Conservation (phyloP, 2,888 invertebrate genomes). For the Aromia moschata region DNA sequence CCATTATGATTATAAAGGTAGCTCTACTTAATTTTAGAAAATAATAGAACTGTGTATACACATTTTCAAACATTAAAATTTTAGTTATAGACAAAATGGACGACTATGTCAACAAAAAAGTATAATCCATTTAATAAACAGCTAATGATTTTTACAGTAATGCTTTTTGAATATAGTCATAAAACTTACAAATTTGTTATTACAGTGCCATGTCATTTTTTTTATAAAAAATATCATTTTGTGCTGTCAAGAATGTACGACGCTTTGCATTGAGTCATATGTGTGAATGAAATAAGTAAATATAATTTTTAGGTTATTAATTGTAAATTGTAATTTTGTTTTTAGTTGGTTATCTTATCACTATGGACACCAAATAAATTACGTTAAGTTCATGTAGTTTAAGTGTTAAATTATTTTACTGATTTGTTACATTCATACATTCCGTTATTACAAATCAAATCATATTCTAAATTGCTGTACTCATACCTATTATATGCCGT, state of each 20-base stretch:
- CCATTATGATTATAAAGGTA: too few species aligned
- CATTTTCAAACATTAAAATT: too few species aligned
- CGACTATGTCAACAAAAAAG: too few species aligned
- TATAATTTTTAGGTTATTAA: constrained; percentile 41
- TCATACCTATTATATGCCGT: constrained; percentile 26
- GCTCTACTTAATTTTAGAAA: too few species aligned
- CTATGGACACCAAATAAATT: constrained; percentile 44
- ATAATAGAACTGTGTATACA: too few species aligned
- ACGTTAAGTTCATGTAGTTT: constrained; percentile 32
- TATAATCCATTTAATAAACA: too few species aligned
- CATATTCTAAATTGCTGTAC: constrained; percentile 39
- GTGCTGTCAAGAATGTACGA: constrained; percentile 19
- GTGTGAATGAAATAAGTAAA: constrained; percentile 22
- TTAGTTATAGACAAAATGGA: too few species aligned
- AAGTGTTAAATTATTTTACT: constrained; percentile 27
- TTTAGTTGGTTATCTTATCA: constrained; percentile 27
- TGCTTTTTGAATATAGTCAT: constrained; percentile 39
- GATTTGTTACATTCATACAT: constrained; percentile 36
- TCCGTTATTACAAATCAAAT: constrained; percentile 34
- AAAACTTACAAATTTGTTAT: constrained; percentile 34
- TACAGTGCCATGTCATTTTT: constrained; percentile 42
- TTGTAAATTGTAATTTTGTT: constrained; percentile 30
- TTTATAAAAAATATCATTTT: constrained; percentile 19
- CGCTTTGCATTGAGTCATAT: constrained; percentile 20
- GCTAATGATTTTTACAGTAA: constrained; percentile 27